phyloP scores from a whole-genome alignment of 2,113 vertebrate genomes.

The Colistium nudipinnis region DNA sequence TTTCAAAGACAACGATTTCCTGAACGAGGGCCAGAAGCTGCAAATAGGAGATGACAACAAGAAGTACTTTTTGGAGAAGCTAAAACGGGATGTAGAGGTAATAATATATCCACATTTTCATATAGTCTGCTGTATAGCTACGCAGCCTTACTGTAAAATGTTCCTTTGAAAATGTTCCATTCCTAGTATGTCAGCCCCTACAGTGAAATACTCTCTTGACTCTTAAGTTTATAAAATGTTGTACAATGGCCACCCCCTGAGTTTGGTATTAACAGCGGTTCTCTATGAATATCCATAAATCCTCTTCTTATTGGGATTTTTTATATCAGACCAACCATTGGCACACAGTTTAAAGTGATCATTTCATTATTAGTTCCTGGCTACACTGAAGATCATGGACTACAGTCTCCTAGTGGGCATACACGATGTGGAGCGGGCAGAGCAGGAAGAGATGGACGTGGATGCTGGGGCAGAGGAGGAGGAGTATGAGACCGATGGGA shows the following conservation, averaged over 20 bases:
- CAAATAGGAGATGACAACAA: constrained; percentile 94
- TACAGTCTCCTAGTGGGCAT: constrained; percentile 96
- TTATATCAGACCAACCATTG: background rate
- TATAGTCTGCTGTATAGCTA: background rate
- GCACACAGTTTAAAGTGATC: background rate
- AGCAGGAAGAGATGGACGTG: constrained; percentile 97
- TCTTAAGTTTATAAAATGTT: no score
- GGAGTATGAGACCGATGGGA: constrained; percentile 90
- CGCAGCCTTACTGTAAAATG: background rate
- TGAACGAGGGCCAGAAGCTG: constrained; percentile 94
- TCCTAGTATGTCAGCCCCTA: background rate
- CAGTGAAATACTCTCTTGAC: background rate
- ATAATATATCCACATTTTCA: constrained; percentile 9
- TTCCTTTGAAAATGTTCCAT: background rate
- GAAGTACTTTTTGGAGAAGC: constrained; percentile 93
- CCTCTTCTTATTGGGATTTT: background rate
- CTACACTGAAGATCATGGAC: constrained; percentile 98
- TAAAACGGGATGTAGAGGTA: constrained; percentile 94
- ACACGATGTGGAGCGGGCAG: constrained; percentile 93
- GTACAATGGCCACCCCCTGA: background rate
- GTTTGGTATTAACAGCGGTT: background rate
- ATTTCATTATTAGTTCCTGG: constrained; percentile 84
- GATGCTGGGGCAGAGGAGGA: constrained; percentile 88
- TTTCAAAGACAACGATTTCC: constrained; percentile 96
- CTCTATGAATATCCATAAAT: no score